Conservation (phyloP, 2,888 invertebrate genomes). For the Yponomeuta malinellus region DNA sequence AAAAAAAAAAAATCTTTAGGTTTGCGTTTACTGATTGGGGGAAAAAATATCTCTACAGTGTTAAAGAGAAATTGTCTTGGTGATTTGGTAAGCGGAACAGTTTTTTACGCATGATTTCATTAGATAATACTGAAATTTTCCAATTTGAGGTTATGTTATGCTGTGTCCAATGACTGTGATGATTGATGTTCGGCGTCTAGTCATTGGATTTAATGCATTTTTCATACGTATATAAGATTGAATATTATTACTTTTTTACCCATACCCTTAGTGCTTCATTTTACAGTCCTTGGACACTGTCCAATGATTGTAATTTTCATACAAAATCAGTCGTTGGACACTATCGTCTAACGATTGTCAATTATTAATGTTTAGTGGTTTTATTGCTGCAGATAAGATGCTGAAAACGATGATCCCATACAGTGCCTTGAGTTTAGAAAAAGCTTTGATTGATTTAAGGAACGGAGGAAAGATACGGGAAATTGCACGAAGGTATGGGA, state of each 20-base stretch:
- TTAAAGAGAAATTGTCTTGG: neutral
- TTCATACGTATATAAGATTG: neutral
- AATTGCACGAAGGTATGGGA: conserved; percentile 3
- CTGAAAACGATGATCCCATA: neutral
- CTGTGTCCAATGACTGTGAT: neutral
- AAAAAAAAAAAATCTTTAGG: neutral
- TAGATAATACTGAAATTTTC: neutral
- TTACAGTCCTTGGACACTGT: conserved; percentile 2
- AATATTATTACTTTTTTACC: neutral
- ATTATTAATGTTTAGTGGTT: neutral
- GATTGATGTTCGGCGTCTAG: conserved; percentile 1
- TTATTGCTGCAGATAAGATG: neutral
- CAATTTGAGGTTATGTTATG: neutral
- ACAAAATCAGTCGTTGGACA: neutral
- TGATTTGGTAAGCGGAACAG: neutral
- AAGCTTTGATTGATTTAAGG: neutral
- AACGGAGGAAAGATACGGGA: conserved; percentile 3
- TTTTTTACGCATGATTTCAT: neutral
- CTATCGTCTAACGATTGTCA: neutral
- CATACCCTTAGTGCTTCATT: neutral
- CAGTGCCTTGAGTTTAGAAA: neutral
- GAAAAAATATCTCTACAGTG: neutral
- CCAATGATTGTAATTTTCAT: conserved; percentile 4
- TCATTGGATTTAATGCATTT: neutral
- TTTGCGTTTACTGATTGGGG: neutral